Percentiles rank a stretch among this genome's conserved stretches.
Evolutionary conservation across 2,113 vertebrate species (phyloP).

Genomic region (Tichodroma muraria): DNA sequence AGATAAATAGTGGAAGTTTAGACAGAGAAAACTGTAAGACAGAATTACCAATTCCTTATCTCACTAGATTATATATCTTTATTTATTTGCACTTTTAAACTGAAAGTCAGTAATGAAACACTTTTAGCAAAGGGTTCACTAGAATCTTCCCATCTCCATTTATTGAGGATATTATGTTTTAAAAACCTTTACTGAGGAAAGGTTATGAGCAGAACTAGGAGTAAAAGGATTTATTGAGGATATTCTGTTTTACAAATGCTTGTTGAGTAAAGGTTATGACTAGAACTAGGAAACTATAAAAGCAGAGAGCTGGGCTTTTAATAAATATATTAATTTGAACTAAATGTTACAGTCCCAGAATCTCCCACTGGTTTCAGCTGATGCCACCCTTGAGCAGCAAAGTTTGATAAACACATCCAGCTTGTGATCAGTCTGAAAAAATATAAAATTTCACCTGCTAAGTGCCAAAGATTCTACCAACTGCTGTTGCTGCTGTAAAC

Average conservation of each 20-base stretch:
- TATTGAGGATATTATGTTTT: neutral
- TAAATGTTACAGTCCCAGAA: neutral
- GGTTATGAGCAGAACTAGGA: neutral
- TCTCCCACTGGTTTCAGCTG: neutral
- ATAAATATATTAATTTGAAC: neutral
- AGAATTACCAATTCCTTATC: neutral
- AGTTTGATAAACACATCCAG: neutral
- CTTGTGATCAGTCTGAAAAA: neutral
- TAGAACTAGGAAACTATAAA: neutral
- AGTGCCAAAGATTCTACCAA: neutral
- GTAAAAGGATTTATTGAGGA: neutral
- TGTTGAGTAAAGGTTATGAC: neutral
- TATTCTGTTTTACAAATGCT: neutral
- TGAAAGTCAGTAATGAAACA: neutral
- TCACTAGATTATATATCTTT: neutral
- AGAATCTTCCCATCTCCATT: neutral
- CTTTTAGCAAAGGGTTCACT: neutral
- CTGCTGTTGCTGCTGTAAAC: neutral
- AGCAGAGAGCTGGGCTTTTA: neutral
- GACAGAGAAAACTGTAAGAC: neutral
- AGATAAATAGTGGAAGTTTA: neutral
- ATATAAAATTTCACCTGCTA: neutral
- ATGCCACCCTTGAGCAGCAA: neutral
- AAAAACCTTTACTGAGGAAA: neutral
- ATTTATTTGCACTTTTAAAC: neutral